Percentiles rank a stretch among this genome's conserved stretches.
Evolutionary conservation across 2,113 vertebrate species (phyloP).

Genomic region (Tachuris rubrigastra): DNA sequence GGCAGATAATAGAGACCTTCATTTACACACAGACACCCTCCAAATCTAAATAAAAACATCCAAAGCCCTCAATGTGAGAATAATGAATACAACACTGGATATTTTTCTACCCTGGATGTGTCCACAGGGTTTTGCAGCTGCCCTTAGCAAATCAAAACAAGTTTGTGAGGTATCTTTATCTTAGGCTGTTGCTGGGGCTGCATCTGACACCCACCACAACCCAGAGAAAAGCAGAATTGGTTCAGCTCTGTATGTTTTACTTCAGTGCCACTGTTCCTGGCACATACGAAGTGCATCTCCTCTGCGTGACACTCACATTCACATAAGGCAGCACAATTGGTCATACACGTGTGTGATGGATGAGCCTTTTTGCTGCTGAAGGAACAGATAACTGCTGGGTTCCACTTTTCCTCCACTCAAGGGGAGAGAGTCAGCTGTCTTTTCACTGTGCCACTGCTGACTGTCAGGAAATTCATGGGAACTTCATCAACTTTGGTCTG

Average conservation of each 20-base stretch:
- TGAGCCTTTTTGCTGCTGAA: background rate
- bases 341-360: background rate
- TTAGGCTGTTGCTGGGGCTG: background rate
- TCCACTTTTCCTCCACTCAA: background rate
- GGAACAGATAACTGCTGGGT: background rate
- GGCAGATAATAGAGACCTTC: background rate
- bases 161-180: background rate
- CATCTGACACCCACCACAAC: fast-evolving
- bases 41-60: background rate
- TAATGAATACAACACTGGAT: background rate
- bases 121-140: background rate
- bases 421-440: background rate
- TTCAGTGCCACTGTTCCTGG: background rate
- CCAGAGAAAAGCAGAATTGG: background rate
- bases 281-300: fast-evolving
- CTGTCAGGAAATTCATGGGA: background rate
- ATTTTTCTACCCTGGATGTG: background rate
- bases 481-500: background rate
- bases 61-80: background rate
- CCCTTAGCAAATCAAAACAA: background rate
- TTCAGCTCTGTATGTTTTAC: background rate
- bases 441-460: background rate
- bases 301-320: background rate
- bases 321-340: background rate
- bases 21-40: background rate